Percentiles rank a stretch among this genome's conserved stretches.
Evolutionary conservation across 1,140 invertebrate genomes (phyloP).

Genomic region (Tetragonula clypearis): DNA sequence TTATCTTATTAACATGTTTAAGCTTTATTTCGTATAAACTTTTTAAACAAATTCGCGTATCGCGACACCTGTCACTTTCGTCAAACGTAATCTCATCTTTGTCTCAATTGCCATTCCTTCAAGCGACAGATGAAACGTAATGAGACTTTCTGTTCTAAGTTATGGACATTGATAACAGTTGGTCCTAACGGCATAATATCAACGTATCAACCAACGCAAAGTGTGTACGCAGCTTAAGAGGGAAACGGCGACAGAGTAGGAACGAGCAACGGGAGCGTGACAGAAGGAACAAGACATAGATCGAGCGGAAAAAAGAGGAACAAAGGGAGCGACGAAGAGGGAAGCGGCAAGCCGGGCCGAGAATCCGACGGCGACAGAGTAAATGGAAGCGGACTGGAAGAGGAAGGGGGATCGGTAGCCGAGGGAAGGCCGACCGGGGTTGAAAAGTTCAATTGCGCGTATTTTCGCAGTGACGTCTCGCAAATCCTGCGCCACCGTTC

Average conservation of each 20-base stretch:
- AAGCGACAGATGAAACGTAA: too few species aligned
- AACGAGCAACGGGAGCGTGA: constrained; percentile 41
- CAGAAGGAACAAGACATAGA: constrained; percentile 40
- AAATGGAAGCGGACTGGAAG: constrained; percentile 57
- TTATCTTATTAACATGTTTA: too few species aligned
- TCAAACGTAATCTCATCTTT: too few species aligned
- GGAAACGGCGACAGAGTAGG: constrained; percentile 40
- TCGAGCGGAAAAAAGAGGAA: constrained; percentile 53
- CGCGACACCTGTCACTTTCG: too few species aligned
- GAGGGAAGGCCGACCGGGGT: constrained; percentile 69
- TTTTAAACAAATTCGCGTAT: too few species aligned
- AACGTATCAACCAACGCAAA: too few species aligned
- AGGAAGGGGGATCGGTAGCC: constrained; percentile 47
- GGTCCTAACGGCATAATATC: too few species aligned
- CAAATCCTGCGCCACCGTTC: constrained; percentile 72
- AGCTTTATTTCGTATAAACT: too few species aligned
- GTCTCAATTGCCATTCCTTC: too few species aligned
- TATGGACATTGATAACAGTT: too few species aligned
- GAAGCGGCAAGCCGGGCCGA: constrained; percentile 56
- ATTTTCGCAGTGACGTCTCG: constrained; percentile 80
- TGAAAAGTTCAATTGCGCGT: constrained; percentile 82
- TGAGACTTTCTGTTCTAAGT: too few species aligned
- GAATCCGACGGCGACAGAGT: constrained; percentile 63
- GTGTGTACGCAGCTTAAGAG: background rate
- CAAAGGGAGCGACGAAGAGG: constrained; percentile 36